Percentiles rank a stretch among this genome's conserved stretches.
Conservation (phyloP, 2,888 invertebrate genomes). For the Rhodophaea formosa region DNA sequence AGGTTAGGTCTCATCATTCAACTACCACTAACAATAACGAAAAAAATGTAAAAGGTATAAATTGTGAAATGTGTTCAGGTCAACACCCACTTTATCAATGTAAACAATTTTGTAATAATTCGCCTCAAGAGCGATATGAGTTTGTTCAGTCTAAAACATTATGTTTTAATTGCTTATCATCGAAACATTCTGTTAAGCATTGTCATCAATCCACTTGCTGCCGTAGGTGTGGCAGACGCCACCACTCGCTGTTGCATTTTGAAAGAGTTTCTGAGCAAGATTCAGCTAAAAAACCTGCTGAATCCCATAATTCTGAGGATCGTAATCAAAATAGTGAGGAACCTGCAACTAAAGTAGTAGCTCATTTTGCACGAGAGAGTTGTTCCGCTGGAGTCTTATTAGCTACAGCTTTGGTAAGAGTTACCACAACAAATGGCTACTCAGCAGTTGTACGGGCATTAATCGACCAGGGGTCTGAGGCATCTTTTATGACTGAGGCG, state of each 20-base stretch:
- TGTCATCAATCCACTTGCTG: constrained; percentile 25
- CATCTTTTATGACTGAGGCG: constrained; percentile 26
- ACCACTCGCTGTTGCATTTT: constrained; percentile 28
- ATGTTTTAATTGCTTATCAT: constrained; percentile 22
- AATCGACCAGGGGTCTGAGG: constrained; percentile 30
- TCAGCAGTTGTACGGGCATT: constrained; percentile 20
- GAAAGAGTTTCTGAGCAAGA: constrained; percentile 10
- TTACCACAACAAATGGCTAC: constrained; percentile 14
- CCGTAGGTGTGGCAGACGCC: constrained; percentile 25
- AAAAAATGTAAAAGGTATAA: too few relatives aligned
- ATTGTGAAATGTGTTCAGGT: neutral
- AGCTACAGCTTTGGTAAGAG: neutral
- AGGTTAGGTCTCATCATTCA: too few relatives aligned
- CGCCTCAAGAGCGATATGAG: constrained; percentile 19
- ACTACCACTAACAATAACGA: too few relatives aligned
- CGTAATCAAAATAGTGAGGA: too few relatives aligned
- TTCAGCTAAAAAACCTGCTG: neutral
- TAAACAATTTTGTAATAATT: constrained; percentile 14
- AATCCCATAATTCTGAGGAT: too few relatives aligned
- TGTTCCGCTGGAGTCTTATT: neutral
- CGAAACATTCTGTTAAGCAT: constrained; percentile 17
- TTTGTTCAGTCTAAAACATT: constrained; percentile 19
- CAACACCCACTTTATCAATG: constrained; percentile 13
- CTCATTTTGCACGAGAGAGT: neutral
- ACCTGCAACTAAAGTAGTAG: neutral